These are phyloP conservation scores for Drosophila ochracea DNA, from an alignment of 2,888 invertebrate species.

Conservation along the genomic window DNA sequence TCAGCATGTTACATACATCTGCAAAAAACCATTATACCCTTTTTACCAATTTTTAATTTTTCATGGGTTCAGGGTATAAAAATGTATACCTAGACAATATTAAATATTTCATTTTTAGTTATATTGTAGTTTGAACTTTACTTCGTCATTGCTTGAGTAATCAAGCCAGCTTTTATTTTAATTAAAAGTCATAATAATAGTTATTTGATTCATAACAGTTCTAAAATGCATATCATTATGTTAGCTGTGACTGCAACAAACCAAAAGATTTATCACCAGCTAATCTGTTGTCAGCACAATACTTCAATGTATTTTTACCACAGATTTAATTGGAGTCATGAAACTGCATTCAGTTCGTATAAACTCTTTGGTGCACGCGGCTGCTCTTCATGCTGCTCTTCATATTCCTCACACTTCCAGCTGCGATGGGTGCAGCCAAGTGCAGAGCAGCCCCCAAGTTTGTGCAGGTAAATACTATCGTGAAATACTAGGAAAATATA, in stretches of 20 bases:
- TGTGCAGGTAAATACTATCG: constrained; percentile 46
- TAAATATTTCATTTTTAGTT: not conserved
- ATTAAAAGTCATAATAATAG: constrained; percentile 11
- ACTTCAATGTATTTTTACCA: not conserved
- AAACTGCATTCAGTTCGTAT: constrained; percentile 8
- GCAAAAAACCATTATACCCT: no score
- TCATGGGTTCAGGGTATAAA: not conserved
- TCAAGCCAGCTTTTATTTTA: not conserved
- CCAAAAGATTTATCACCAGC: constrained; percentile 1
- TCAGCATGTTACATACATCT: no score
- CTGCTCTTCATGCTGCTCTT: constrained; percentile 7
- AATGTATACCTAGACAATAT: not conserved
- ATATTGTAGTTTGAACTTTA: not conserved
- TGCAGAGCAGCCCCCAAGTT: constrained; percentile 62
- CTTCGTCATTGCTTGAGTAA: not conserved
- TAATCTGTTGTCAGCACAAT: constrained; percentile 25
- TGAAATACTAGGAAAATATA: not conserved
- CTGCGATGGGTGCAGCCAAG: constrained; percentile 35
- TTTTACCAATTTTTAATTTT: no score
- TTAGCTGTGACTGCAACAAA: constrained; percentile 30
- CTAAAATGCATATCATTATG: constrained; percentile 15
- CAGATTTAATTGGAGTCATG: not conserved
- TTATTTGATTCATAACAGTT: not conserved
- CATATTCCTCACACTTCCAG: not conserved
- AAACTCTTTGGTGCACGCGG: constrained; percentile 27